Percentiles rank a stretch among this genome's conserved stretches.
Evolutionary conservation across 2,797 vertebrate genomes (phyloP).

Genomic region (Lagocephalus sceleratus): DNA sequence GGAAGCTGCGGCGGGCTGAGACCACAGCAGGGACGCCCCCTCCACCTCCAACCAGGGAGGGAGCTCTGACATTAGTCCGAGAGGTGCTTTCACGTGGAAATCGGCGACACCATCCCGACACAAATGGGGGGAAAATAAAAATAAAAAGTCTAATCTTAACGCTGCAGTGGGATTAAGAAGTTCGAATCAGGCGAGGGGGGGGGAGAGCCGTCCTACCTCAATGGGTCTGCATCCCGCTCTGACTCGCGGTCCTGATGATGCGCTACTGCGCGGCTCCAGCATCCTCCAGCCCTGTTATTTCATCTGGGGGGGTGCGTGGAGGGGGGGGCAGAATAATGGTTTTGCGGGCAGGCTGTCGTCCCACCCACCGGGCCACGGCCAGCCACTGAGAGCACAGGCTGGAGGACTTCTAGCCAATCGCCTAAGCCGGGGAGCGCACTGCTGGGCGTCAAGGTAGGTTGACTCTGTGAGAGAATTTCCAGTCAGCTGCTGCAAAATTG

Average conservation of each 20-base stretch:
- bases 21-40: too few relatives aligned
- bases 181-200: not conserved
- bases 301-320: constrained; percentile 29
- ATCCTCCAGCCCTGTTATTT: constrained; percentile 60
- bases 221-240: constrained; percentile 54
- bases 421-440: constrained; percentile 19
- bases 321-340: constrained; percentile 36
- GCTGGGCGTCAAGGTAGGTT: constrained; percentile 69
- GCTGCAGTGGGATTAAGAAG: not conserved
- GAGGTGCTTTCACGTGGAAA: too few relatives aligned
- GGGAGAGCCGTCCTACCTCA: constrained; percentile 55
- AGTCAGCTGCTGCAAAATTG: constrained; percentile 36
- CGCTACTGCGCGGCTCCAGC: constrained; percentile 55
- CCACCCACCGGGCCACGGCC: constrained; percentile 20
- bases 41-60: too few relatives aligned
- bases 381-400: constrained; percentile 64
- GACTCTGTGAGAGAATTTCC: constrained; percentile 66
- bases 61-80: too few relatives aligned
- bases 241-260: constrained; percentile 58
- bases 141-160: not conserved
- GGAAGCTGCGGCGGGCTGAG: too few relatives aligned
- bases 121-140: too few relatives aligned
- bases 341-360: constrained; percentile 45
- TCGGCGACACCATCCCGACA: too few relatives aligned
- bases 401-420: constrained; percentile 61